Conservation (phyloP, 2,888 invertebrate genomes). For the Melanotus villosus region DNA sequence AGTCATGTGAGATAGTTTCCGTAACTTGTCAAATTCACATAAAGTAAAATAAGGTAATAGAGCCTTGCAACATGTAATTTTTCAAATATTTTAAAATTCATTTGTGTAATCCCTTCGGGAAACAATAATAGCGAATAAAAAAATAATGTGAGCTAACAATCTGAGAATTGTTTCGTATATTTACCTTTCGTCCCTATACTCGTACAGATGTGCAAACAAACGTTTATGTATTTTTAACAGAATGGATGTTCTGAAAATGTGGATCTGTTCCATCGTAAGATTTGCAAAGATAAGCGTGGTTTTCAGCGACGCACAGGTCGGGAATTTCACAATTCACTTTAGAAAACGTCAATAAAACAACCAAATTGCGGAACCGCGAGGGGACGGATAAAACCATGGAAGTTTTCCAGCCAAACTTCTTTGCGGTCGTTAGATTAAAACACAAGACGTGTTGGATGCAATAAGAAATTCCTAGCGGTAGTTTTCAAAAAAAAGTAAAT, state of each 20-base stretch:
- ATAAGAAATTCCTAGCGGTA: no score
- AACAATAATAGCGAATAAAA: no score
- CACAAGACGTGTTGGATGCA: constrained; percentile 15
- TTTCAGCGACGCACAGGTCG: constrained; percentile 9
- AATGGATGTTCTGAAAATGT: background rate
- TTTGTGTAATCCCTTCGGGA: no score
- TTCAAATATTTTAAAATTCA: no score
- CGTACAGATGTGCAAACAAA: no score
- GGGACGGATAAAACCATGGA: constrained; percentile 6
- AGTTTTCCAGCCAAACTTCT: constrained; percentile 6
- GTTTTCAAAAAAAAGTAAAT: background rate
- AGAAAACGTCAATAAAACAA: constrained; percentile 20
- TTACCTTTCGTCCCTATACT: no score
- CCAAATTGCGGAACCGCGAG: constrained; percentile 18
- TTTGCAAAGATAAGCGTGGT: constrained; percentile 12
- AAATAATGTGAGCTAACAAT: no score
- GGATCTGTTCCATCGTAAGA: constrained; percentile 6
- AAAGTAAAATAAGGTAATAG: no score
- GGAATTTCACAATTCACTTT: constrained; percentile 12
- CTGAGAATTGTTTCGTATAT: no score
- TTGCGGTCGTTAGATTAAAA: constrained; percentile 12
- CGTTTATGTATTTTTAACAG: background rate
- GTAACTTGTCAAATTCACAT: no score
- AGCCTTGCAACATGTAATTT: no score
- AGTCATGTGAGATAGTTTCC: background rate